These are phyloP conservation scores for Dromaius novaehollandiae DNA, from an alignment of 2,113 vertebrate species.

Conservation along the genomic window DNA sequence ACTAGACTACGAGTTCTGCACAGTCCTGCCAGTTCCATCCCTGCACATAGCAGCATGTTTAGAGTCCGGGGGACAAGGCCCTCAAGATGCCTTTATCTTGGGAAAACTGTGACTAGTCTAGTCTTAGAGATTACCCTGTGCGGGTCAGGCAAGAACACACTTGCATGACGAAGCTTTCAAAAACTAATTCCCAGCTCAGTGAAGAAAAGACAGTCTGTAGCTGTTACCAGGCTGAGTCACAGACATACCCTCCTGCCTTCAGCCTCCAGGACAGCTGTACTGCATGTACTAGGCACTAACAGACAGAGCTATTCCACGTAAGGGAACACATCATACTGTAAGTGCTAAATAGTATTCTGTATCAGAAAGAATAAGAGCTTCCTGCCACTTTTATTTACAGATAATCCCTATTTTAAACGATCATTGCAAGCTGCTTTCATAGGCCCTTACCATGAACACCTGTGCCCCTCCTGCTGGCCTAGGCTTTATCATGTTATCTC, in stretches of 20 bases:
- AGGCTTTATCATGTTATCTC: not conserved
- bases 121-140: not conserved
- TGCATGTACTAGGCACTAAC: not conserved
- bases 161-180: fast-evolving
- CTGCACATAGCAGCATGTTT: not conserved
- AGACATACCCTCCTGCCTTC: not conserved
- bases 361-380: not conserved
- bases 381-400: not conserved
- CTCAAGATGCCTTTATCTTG: not conserved
- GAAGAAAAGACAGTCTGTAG: fast-evolving
- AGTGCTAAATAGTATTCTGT: not conserved
- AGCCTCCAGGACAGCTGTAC: not conserved
- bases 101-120: not conserved
- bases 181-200: not conserved
- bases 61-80: too few relatives aligned
- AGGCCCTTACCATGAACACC: not conserved
- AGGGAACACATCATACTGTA: fast-evolving
- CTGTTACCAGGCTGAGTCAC: not conserved
- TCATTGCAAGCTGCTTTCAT: not conserved
- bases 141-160: not conserved
- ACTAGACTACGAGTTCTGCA: not conserved
- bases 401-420: not conserved
- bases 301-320: fast-evolving
- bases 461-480: not conserved
- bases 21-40: not conserved